These are phyloP conservation scores for Callinectes sapidus DNA, from an alignment of 2,888 invertebrate species.

Conservation along the genomic window DNA sequence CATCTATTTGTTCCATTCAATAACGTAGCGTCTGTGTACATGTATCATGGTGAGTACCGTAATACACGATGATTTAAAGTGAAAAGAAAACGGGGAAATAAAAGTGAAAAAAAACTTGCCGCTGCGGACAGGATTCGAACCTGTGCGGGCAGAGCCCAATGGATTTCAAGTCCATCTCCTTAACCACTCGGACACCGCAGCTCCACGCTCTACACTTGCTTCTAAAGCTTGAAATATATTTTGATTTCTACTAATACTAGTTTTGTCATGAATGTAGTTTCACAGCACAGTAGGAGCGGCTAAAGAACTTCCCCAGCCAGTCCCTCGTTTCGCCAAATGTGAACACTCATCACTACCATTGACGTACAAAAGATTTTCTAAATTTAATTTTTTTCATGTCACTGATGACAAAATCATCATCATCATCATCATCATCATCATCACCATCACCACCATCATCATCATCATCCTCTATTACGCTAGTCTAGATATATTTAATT, in stretches of 20 bases:
- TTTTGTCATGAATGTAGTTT: background rate
- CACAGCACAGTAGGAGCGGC: background rate
- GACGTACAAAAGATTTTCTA: too few species aligned
- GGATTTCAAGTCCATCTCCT: slow-evolving; percentile 73
- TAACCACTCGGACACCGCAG: slow-evolving; percentile 73
- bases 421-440: too few species aligned
- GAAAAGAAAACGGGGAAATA: background rate
- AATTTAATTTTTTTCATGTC: too few species aligned
- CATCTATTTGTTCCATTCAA: background rate
- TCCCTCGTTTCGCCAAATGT: too few species aligned
- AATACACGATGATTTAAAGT: background rate
- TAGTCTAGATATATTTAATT: too few species aligned
- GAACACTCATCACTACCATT: too few species aligned
- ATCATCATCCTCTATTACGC: too few species aligned
- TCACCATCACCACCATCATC: too few species aligned
- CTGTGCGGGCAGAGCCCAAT: slow-evolving; percentile 73
- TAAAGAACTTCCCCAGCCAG: background rate
- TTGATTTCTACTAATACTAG: background rate
- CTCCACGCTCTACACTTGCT: background rate
- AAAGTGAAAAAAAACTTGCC: slow-evolving; percentile 2
- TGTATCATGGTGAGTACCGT: background rate
- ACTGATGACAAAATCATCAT: too few species aligned
- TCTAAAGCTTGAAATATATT: background rate
- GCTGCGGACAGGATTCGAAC: slow-evolving; percentile 73
- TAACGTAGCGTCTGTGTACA: background rate